A percentile compares a stretch with the other conserved stretches of the same genome.
Evolutionary conservation across 1,140 invertebrate species (phyloP).

Genomic region (Thereuonema tuberculata): DNA sequence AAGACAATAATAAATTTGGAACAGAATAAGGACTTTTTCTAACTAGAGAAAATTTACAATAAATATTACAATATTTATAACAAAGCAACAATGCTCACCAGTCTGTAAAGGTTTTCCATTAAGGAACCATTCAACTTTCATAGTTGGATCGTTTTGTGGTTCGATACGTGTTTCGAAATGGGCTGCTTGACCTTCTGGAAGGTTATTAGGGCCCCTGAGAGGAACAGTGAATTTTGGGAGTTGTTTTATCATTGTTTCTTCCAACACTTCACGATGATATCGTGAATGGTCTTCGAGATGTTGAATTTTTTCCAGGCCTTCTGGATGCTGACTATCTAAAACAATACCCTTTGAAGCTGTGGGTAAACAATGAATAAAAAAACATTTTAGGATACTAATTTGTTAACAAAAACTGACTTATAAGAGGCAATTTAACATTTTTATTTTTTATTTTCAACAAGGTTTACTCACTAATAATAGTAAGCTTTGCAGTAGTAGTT

Average conservation of each 20-base stretch:
- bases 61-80: too few species aligned
- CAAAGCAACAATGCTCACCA: too few species aligned
- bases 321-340: constrained; percentile 70
- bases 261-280: constrained; percentile 38
- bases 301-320: constrained; percentile 75
- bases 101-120: constrained; percentile 52
- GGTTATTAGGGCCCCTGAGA: constrained; percentile 76
- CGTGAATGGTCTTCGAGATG: constrained; percentile 60
- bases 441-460: not conserved
- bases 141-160: constrained; percentile 74
- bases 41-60: too few species aligned
- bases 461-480: constrained; percentile 53
- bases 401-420: not conserved
- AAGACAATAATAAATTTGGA: too few species aligned
- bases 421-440: not conserved
- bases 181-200: constrained; percentile 88
- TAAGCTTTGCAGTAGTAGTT: constrained; percentile 71
- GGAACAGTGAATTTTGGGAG: constrained; percentile 71
- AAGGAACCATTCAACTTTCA: constrained; percentile 80
- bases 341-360: constrained; percentile 51
- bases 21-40: too few species aligned
- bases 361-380: not conserved
- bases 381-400: not conserved
- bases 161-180: constrained; percentile 93
- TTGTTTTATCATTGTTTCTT: constrained; percentile 58